Base-by-base conservation (phyloP, 2,888 invertebrate genomes). In the Drosophila histrio region DNA sequence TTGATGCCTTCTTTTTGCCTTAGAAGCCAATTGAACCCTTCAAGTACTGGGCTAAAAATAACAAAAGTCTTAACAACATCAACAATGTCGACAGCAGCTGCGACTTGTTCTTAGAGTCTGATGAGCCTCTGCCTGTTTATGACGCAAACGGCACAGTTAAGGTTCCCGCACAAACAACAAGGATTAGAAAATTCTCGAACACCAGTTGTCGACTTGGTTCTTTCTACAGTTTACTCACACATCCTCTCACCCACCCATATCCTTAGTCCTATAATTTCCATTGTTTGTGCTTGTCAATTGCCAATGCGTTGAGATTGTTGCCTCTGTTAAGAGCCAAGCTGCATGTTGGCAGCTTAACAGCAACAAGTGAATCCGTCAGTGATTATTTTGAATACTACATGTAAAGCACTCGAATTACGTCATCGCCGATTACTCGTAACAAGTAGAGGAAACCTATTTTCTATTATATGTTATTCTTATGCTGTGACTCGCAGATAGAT, bases 111-210 rank as follows among this genome's bases (percentile, higher is more conserved):
- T 56, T 24, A 0, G 44, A 44, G 50, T 13, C 49, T 49, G 60
- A 38, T n/a, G 50, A 44, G 30, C n/a, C 54, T 32, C 17, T 30
- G 50, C 34, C 70, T 58, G 60, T 65, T 74, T 57, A 58, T 68
- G 68, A 75, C 58, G 44, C 57, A 34, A 34, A 62, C 32, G 47
- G 19, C 22, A 54, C 63, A 49, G 49, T 58, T 50, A 50, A 61
- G 57, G 22, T 24, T 21, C 50, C 41, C 15, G 11, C 43, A 43
- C 43, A 26, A 28, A 52, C 34, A 36, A 39, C 34, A 30, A 30
- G 77, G 61, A 61, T 69, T 72, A 61, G 32, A 76, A 76, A 71
- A 41, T 60, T 34, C 50, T 49, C 36, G 32, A 36, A 19, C n/a
- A 62, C n/a, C 57, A 52, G 34, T 46, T 74, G 60, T 71, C 32